Evolutionary conservation across 2,888 invertebrate genomes (phyloP), one percentile per base, ranked within the genome.

Genomic region (Teleogryllus oceanicus): DNA sequence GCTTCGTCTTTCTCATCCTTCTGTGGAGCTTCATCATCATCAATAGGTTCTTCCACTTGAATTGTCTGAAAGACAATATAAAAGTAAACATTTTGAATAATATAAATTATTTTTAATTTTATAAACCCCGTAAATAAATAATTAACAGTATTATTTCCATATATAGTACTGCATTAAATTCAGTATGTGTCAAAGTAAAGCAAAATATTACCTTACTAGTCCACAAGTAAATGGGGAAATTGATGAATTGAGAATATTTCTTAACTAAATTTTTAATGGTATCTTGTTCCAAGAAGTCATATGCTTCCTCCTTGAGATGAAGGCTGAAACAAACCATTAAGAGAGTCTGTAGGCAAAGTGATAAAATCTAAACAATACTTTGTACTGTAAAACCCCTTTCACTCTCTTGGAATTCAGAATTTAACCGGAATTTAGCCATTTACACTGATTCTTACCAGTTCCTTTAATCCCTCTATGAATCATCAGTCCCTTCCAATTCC

Each of bases 211-310:
- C 89, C 86, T 91, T 92, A 85, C 91, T 92, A 76, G 94, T 92
- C 98, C 98, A 99, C 87, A 99, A 88, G 88, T 94, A 94, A 87
- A 99, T 99, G 82, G 97, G 96, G 92, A 99, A 99, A 88, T 98
- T 99, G 87, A 99, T 99, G 89, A 99, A 99, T 89, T 99, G 99
- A 10, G 98, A 98, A 89, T 99, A 99, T 88, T 99, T 99, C 89
- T 94, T 95, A 82, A 99, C 94, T 81, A 99, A 90, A 84, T 93
- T 93, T 85, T 94, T 94, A 84, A 99, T 91, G 1, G 97, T 97
- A 85, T 96, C 94, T 83, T 94, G 92, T 88, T 99, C 98, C 85
- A 99, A 88, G 90, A 95, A 99, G 89, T 99, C 99, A 83, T 93
- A 91, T 49, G 99, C 98, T 89, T 99, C 99, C 84, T 99, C 96